Percentiles rank a stretch among this genome's conserved stretches.
phyloP scores from a whole-genome alignment of 1,140 invertebrate genomes.

The Homalodisca vitripennis region DNA sequence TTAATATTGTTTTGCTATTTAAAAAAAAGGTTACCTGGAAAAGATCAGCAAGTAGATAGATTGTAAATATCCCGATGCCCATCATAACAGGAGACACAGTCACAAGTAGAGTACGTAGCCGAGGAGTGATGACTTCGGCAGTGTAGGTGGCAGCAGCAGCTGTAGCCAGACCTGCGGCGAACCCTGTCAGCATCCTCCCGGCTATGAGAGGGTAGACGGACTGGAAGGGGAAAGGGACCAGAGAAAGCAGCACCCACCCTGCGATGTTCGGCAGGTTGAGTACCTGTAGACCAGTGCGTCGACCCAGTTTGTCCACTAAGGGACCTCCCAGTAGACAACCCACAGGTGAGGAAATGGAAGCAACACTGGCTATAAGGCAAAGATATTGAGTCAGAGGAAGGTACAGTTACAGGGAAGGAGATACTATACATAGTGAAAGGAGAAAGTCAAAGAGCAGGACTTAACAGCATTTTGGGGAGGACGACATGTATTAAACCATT shows the following conservation, averaged over 20 bases:
- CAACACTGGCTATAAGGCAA: slow-evolving; percentile 52
- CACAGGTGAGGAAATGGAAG: slow-evolving; percentile 51
- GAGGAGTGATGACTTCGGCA: slow-evolving; percentile 57
- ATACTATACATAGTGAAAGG: no score
- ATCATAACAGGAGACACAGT: slow-evolving; percentile 6
- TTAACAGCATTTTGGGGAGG: no score
- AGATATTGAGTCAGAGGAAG: no score
- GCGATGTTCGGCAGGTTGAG: slow-evolving; percentile 53
- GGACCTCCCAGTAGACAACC: slow-evolving; percentile 54
- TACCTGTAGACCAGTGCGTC: slow-evolving; percentile 54
- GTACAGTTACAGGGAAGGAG: no score
- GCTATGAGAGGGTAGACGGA: slow-evolving; percentile 52
- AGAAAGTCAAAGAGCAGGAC: no score
- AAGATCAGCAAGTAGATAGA: background rate
- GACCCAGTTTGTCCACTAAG: slow-evolving; percentile 58
- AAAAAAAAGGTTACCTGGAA: background rate
- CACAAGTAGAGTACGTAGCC: slow-evolving; percentile 45
- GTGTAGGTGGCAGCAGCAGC: slow-evolving; percentile 61
- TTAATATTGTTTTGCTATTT: background rate
- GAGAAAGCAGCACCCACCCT: slow-evolving; percentile 57
- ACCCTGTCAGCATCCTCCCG: slow-evolving; percentile 62
- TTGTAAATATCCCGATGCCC: background rate
- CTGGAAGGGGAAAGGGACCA: slow-evolving; percentile 31
- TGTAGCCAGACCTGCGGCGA: slow-evolving; percentile 59
- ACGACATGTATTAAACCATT: no score